Evolutionary conservation across 2,113 vertebrate genomes (phyloP).

Genomic region (Oxyruncus cristatus): DNA sequence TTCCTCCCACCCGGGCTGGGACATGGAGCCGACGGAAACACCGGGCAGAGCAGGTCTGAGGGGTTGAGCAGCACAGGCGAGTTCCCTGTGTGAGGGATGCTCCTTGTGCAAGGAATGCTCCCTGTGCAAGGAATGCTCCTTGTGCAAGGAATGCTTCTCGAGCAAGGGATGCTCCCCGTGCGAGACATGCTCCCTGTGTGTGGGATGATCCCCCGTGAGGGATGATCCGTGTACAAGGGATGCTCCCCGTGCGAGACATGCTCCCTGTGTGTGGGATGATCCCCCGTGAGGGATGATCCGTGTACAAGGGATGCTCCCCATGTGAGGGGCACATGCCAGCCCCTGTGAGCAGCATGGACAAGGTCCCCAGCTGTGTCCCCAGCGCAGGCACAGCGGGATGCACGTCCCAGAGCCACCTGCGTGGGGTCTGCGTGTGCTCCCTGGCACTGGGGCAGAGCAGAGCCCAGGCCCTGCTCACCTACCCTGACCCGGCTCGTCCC

Average conservation of each 20-base stretch:
- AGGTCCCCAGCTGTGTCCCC: fast-evolving
- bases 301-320: not conserved
- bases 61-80: not conserved
- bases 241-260: no score
- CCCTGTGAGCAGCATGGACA: fast-evolving
- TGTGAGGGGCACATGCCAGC: not conserved
- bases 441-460: fast-evolving
- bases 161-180: not conserved
- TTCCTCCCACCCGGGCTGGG: not conserved
- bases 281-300: not conserved
- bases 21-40: fast-evolving
- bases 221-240: fast-evolving
- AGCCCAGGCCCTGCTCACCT: fast-evolving
- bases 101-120: not conserved
- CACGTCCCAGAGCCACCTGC: fast-evolving
- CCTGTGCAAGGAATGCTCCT: fast-evolving
- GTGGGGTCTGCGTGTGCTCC: fast-evolving
- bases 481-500: fast-evolving
- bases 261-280: not conserved
- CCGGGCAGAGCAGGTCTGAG: not conserved
- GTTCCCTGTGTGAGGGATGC: not conserved
- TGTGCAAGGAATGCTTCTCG: fast-evolving
- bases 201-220: not conserved
- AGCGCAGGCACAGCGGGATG: fast-evolving
- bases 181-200: fast-evolving